A percentile compares a stretch with the other conserved stretches of the same genome.
Conservation (phyloP, 2,888 invertebrate genomes). For the Ctenicera cuprea region DNA sequence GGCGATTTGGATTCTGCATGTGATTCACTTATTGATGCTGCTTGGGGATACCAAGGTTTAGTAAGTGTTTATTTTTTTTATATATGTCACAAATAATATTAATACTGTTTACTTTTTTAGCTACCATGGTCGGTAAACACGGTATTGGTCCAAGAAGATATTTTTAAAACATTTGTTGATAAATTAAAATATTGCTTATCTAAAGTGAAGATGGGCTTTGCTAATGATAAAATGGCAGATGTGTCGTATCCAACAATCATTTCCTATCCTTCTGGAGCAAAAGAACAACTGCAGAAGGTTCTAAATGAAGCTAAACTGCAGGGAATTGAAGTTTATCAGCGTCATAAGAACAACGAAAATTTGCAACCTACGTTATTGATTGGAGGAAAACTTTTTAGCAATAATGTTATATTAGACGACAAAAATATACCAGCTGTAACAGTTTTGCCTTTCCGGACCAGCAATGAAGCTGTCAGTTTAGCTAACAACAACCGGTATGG, state of each 20-base stretch:
- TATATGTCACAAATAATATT: background rate
- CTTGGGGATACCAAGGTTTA: constrained; percentile 75
- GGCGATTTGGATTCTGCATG: constrained; percentile 76
- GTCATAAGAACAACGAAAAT: constrained; percentile 24
- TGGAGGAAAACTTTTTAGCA: constrained; percentile 62
- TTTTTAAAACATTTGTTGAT: constrained; percentile 70
- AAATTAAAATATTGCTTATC: constrained; percentile 71
- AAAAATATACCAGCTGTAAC: constrained; percentile 71
- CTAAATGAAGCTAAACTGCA: constrained; percentile 60
- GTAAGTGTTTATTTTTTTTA: constrained; percentile 64
- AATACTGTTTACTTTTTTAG: constrained; percentile 61
- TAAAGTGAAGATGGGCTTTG: constrained; percentile 65
- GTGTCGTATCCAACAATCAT: constrained; percentile 70
- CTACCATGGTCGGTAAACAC: constrained; percentile 74
- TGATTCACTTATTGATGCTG: constrained; percentile 73
- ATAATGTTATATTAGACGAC: constrained; percentile 60
- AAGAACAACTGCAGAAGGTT: constrained; percentile 58
- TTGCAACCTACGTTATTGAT: constrained; percentile 66
- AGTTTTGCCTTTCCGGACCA: constrained; percentile 74
- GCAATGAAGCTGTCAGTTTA: constrained; percentile 75
- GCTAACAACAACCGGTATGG: constrained; percentile 75
- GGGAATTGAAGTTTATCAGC: constrained; percentile 64
- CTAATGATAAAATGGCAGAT: constrained; percentile 72
- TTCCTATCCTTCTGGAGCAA: constrained; percentile 57
- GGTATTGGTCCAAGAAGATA: constrained; percentile 75